phyloP scores from a whole-genome alignment of 2,113 vertebrate species.

The Nycticebus coucang region DNA sequence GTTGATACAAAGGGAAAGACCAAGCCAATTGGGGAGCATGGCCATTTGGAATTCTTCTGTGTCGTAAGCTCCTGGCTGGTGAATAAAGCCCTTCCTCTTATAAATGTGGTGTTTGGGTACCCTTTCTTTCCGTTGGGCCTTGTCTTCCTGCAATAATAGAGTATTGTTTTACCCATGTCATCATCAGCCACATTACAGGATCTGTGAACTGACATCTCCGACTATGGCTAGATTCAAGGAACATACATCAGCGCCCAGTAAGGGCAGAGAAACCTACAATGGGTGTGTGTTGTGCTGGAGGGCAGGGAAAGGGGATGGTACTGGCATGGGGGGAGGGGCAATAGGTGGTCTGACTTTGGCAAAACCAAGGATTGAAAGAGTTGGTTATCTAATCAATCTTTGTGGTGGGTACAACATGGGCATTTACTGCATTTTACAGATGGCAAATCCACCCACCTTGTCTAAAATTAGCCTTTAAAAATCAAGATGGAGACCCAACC shows the following conservation, averaged over 20 bases:
- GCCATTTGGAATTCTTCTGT: no score
- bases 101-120: no score
- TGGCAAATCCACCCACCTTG: background rate
- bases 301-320: accelerated
- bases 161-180: background rate
- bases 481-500: background rate
- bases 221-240: background rate
- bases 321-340: no score
- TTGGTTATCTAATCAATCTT: background rate
- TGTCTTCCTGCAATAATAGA: background rate
- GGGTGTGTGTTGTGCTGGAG: background rate
- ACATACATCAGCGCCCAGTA: background rate
- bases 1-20: no score
- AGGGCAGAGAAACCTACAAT: background rate
- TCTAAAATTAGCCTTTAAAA: background rate
- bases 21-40: no score
- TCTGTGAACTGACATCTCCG: background rate
- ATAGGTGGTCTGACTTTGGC: background rate
- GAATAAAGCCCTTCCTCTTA: no score
- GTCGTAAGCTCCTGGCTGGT: no score
- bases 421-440: constrained; percentile 41
- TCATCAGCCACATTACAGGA: background rate
- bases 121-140: no score
- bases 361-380: background rate
- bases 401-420: background rate